A percentile compares a stretch with the other conserved stretches of the same genome.
phyloP scores from a whole-genome alignment of 2,797 vertebrate species.

The Caiman crocodilus region DNA sequence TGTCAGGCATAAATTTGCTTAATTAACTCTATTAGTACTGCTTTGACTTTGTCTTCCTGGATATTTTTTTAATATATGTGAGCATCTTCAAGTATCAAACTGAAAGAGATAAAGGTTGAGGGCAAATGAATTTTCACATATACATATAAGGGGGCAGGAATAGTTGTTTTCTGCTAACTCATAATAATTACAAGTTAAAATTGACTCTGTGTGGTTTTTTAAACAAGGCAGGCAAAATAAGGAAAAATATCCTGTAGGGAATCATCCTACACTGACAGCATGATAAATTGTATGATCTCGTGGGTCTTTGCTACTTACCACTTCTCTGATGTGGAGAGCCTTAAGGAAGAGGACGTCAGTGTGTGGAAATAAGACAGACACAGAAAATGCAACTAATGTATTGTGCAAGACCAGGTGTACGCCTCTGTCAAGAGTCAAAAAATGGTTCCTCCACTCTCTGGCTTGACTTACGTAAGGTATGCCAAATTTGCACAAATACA shows the following conservation, averaged over 20 bases:
- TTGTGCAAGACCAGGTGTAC: background rate
- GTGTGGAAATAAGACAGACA: background rate
- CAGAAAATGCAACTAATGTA: background rate
- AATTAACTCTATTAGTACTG: constrained; percentile 30
- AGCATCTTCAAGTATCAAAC: background rate
- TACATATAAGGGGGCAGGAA: background rate
- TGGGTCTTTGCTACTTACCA: background rate
- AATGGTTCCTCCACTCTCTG: background rate
- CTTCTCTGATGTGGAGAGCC: background rate
- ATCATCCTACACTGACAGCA: background rate
- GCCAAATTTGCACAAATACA: background rate
- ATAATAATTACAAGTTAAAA: background rate
- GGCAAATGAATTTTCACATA: background rate
- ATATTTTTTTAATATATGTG: background rate
- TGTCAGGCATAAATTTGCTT: constrained; percentile 14
- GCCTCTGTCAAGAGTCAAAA: background rate
- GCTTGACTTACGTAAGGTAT: background rate
- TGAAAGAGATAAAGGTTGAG: background rate
- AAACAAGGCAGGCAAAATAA: background rate
- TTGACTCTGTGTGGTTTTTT: background rate
- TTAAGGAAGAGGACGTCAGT: background rate
- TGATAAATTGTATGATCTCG: background rate
- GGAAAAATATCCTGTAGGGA: background rate
- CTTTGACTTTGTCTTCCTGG: background rate
- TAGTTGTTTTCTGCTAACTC: background rate